A percentile compares a stretch with the other conserved stretches of the same genome.
These are phyloP conservation scores for Subacronicta megacephala DNA, from an alignment of 2,888 invertebrate species.

Conservation along the genomic window DNA sequence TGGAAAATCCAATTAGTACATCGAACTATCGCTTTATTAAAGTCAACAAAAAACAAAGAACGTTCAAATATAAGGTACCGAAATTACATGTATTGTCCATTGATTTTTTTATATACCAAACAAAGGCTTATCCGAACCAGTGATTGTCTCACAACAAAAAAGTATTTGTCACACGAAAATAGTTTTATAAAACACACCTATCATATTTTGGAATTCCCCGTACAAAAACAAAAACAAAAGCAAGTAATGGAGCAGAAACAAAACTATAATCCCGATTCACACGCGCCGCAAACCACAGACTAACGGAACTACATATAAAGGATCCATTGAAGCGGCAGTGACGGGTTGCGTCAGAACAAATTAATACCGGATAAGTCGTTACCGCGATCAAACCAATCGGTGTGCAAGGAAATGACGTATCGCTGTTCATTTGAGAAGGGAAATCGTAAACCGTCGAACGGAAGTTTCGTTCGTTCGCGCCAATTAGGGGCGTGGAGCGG, in stretches of 20 bases:
- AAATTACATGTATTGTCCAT: too few relatives aligned
- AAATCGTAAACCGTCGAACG: constrained; percentile 77
- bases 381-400: constrained; percentile 64
- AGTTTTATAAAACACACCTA: constrained; percentile 7
- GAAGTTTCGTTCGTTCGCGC: constrained; percentile 77
- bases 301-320: constrained; percentile 30
- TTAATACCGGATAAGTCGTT: constrained; percentile 76
- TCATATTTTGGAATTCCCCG: constrained; percentile 19
- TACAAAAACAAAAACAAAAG: constrained; percentile 21
- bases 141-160: too few relatives aligned
- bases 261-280: constrained; percentile 28
- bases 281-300: constrained; percentile 26
- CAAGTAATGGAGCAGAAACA: constrained; percentile 23
- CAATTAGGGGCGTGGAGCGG: constrained; percentile 53
- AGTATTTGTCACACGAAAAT: constrained; percentile 12
- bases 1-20: too few relatives aligned
- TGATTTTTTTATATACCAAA: too few relatives aligned
- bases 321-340: constrained; percentile 48
- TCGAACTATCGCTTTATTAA: too few relatives aligned
- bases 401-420: constrained; percentile 75
- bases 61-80: too few relatives aligned
- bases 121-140: too few relatives aligned
- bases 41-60: too few relatives aligned
- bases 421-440: constrained; percentile 70
- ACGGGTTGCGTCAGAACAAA: constrained; percentile 61